Evolutionary conservation across 2,113 vertebrate species (phyloP).

Genomic region (Mirza zaza): DNA sequence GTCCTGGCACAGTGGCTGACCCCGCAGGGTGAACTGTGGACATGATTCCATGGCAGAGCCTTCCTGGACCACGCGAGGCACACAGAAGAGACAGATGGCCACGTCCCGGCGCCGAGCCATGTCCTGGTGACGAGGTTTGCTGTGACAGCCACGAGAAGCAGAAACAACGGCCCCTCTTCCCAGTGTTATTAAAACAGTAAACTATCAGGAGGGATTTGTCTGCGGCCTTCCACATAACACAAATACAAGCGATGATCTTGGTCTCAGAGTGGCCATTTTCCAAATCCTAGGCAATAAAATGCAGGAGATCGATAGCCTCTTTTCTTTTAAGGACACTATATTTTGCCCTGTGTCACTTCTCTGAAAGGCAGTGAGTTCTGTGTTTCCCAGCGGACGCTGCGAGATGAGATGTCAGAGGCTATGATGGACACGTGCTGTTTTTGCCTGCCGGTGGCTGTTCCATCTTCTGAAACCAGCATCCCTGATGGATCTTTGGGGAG

Average conservation of each 20-base stretch:
- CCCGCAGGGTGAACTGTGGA: not conserved
- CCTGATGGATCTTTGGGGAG: too few species aligned
- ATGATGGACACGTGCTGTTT: not conserved
- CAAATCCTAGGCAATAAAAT: not conserved
- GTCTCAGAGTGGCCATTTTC: not conserved
- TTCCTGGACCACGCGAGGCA: not conserved
- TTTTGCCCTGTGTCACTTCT: not conserved
- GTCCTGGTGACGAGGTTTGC: not conserved
- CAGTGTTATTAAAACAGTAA: not conserved
- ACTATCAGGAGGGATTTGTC: not conserved
- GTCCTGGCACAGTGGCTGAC: accelerated
- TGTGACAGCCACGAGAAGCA: not conserved
- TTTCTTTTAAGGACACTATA: not conserved
- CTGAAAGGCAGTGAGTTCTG: not conserved
- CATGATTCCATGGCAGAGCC: not conserved
- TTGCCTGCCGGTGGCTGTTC: not conserved
- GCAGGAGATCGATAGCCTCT: not conserved
- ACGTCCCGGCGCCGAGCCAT: not conserved
- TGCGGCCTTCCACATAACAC: not conserved
- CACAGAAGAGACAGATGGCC: not conserved
- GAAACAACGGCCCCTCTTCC: conserved; percentile 16
- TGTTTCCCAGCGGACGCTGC: not conserved
- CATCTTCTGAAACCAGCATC: not conserved
- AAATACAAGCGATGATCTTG: not conserved
- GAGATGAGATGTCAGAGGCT: not conserved